Base-by-base conservation (phyloP, 2,888 invertebrate genomes). In the Drosophila meridiana region DNA sequence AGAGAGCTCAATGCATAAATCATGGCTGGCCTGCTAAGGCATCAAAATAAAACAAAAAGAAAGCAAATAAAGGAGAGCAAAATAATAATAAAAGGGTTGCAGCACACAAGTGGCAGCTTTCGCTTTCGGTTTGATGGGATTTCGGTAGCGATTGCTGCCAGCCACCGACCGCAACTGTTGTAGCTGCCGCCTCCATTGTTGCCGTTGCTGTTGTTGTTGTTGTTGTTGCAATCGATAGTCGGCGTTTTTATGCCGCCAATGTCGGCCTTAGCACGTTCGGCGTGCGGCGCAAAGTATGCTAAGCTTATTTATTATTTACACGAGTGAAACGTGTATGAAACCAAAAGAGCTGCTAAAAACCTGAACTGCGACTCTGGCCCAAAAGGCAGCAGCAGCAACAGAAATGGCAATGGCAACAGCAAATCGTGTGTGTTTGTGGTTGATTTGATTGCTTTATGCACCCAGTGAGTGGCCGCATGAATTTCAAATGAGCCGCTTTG, bases 401-500 rank as follows among this genome's bases (percentile, higher is more conserved):
- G n/a, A 28, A 40, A n/a, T 11, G 6, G 26, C 48, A 55, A 8
- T 32, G 52, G 20, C 66, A 55, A 61, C 43, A n/a, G 56, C 72
- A 69, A 60, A 53, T 65, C 67, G 64, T 76, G 61, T 75, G 78
- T 83, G 81, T 84, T 86, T 90, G 90, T 83, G 90, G 90, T 90
- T 90, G 91, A 91, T 90, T 91, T 91, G 92, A 91, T 90, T 91
- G 92, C 90, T 91, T 90, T 90, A 91, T 91, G 90, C 92, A 91
- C 90, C 90, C 90, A 87, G 89, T 90, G 91, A 92, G 91, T 90
- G 81, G 92, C 91, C 91, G 83, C 87, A 91, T 90, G 92, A 91
- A 91, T 92, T 90, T 87, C 76, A 89, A 91, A 91, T 91, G 81
- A 90, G 85, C 69, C 82, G 76, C 80, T 65, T 59, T 58, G 43